These are phyloP conservation scores for Schizothorax lantsangensis DNA, from an alignment of 2,797 vertebrate genomes.

Conservation along the genomic window DNA sequence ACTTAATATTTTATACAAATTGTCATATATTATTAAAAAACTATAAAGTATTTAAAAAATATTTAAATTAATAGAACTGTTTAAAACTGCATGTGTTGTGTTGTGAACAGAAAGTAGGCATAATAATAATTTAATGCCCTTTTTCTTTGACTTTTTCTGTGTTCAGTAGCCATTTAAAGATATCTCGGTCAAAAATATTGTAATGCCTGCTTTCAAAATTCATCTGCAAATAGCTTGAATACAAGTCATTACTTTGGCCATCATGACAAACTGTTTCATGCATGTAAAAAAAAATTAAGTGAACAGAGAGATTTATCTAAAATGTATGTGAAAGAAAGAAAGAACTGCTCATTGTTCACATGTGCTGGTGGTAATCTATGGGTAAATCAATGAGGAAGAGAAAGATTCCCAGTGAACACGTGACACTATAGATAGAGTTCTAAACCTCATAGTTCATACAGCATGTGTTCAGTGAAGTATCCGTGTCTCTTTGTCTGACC, in stretches of 20 bases:
- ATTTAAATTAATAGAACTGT: too few relatives aligned
- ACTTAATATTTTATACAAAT: too few relatives aligned
- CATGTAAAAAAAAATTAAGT: not conserved
- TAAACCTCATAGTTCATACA: not conserved
- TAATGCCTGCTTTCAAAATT: not conserved
- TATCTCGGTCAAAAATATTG: not conserved
- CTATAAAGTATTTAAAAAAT: too few relatives aligned
- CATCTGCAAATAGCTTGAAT: not conserved
- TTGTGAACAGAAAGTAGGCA: not conserved
- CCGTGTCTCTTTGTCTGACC: not conserved
- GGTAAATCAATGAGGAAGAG: slow-evolving; percentile 51
- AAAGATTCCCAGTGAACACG: slow-evolving; percentile 38
- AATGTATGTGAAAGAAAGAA: slow-evolving; percentile 17
- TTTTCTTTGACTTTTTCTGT: not conserved
- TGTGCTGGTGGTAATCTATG: not conserved
- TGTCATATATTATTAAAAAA: too few relatives aligned
- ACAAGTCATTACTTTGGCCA: not conserved
- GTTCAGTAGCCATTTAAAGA: not conserved
- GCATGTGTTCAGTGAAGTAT: not conserved
- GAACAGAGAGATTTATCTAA: not conserved
- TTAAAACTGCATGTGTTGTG: too few relatives aligned
- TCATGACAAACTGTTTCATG: not conserved
- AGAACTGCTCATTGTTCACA: not conserved
- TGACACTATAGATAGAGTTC: slow-evolving; percentile 32
- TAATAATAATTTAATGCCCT: not conserved